A percentile compares a stretch with the other conserved stretches of the same genome.
These are phyloP conservation scores for Morpho helenor DNA, from an alignment of 2,888 invertebrate genomes.

Conservation along the genomic window DNA sequence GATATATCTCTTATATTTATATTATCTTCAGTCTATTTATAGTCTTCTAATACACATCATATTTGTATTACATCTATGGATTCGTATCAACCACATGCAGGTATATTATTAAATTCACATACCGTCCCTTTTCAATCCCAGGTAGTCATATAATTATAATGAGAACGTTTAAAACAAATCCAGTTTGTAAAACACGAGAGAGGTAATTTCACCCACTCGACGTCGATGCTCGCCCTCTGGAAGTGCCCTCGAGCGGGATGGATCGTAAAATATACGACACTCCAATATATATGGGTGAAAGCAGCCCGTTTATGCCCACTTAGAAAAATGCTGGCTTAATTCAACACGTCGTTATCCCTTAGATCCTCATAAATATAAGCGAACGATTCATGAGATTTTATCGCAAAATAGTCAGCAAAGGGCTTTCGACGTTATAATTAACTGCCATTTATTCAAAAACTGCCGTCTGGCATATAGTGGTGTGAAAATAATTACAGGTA, in stretches of 20 bases:
- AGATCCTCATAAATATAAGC: constrained; percentile 57
- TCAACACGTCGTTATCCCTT: constrained; percentile 62
- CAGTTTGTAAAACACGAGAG: constrained; percentile 57
- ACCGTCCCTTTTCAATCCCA: neutral
- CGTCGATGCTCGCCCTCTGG: constrained; percentile 53
- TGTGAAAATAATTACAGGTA: too few species aligned
- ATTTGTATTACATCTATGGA: too few species aligned
- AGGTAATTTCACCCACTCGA: constrained; percentile 68
- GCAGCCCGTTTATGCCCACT: constrained; percentile 70
- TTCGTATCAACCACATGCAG: too few species aligned
- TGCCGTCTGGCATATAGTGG: neutral
- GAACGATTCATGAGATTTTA: constrained; percentile 64
- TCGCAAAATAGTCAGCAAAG: constrained; percentile 44
- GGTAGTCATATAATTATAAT: constrained; percentile 10
- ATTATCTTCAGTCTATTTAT: too few species aligned
- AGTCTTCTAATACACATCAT: too few species aligned
- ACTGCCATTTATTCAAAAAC: constrained; percentile 29
- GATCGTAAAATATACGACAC: constrained; percentile 75
- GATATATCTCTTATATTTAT: too few species aligned
- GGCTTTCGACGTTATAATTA: too few species aligned
- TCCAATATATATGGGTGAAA: constrained; percentile 67
- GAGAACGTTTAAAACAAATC: constrained; percentile 16
- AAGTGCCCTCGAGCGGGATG: constrained; percentile 63
- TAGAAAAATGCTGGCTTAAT: constrained; percentile 75
- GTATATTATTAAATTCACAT: too few species aligned